Conservation (phyloP, 2,113 vertebrate species). For the Cairina moschata region DNA sequence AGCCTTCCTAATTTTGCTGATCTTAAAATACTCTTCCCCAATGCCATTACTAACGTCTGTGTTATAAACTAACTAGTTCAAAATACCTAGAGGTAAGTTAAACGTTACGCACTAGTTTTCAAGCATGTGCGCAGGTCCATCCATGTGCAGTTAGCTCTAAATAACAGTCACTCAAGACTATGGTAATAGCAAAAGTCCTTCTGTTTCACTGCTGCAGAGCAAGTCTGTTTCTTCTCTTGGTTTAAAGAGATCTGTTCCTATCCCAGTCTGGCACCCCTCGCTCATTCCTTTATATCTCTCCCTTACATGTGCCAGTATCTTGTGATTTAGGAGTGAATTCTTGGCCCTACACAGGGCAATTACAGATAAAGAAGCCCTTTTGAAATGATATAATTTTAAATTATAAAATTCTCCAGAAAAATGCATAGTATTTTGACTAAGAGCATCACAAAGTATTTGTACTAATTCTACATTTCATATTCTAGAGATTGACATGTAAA, state of each 20-base stretch:
- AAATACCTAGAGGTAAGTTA: background rate
- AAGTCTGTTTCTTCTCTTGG: background rate
- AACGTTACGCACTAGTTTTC: background rate
- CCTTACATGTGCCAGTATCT: background rate
- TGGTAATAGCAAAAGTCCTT: background rate
- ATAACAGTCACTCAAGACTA: background rate
- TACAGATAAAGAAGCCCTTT: fast-evolving
- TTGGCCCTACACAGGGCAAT: background rate
- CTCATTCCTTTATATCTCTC: background rate
- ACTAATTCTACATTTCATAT: background rate
- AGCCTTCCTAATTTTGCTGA: background rate
- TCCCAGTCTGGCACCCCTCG: background rate
- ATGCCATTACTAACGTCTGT: background rate
- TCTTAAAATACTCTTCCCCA: background rate
- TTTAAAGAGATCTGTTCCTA: background rate
- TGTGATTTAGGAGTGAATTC: background rate
- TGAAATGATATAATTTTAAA: background rate
- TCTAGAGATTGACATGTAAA: background rate
- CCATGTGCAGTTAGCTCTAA: background rate
- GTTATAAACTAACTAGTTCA: background rate
- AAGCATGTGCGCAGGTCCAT: background rate
- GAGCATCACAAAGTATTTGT: background rate
- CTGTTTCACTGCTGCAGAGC: background rate
- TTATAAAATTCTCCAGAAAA: background rate
- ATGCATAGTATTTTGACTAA: background rate